Evolutionary conservation across 37 sponge, comb jelly and placozoan species (phyloP).

Genomic region (Axinella damicornis): DNA sequence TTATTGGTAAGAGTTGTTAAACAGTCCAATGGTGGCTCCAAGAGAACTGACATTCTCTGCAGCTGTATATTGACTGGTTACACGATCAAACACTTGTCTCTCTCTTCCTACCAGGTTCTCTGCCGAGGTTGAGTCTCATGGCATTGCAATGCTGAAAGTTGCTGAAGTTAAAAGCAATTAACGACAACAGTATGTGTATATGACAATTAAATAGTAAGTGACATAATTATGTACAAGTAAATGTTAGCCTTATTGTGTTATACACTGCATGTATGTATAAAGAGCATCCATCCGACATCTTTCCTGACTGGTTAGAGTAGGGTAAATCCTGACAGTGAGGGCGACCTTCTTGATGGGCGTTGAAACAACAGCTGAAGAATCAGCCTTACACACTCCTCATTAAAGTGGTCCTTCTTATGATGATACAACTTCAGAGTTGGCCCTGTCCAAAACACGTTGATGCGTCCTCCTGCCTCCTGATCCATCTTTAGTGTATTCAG

Average conservation of each 20-base stretch:
- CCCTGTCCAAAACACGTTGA: conserved; percentile 76
- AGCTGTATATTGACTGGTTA: too few species aligned
- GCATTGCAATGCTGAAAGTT: conserved; percentile 45
- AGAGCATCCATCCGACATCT: too few species aligned
- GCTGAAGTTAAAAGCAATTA: neutral
- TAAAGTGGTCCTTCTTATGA: conserved; percentile 15
- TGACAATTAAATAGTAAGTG: too few species aligned
- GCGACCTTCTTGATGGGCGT: conserved; percentile 26
- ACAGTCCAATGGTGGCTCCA: too few species aligned
- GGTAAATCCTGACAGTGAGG: conserved; percentile 41
- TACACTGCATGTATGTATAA: too few species aligned
- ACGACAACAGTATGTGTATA: too few species aligned
- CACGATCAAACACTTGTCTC: too few species aligned
- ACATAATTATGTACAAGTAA: too few species aligned
- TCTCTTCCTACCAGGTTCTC: conserved; percentile 21
- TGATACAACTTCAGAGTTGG: conserved; percentile 68
- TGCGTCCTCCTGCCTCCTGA: conserved; percentile 10
- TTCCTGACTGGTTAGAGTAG: too few species aligned
- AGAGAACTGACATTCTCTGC: too few species aligned
- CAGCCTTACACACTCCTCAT: conserved; percentile 53
- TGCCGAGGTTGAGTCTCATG: conserved; percentile 59
- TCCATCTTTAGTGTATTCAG: conserved; percentile 78
- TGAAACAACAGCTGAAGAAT: conserved; percentile 66
- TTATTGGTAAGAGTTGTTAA: too few species aligned
- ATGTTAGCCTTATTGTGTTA: too few species aligned